Base-by-base conservation (phyloP, 2,888 invertebrate genomes). In the Drosophila robusta region DNA sequence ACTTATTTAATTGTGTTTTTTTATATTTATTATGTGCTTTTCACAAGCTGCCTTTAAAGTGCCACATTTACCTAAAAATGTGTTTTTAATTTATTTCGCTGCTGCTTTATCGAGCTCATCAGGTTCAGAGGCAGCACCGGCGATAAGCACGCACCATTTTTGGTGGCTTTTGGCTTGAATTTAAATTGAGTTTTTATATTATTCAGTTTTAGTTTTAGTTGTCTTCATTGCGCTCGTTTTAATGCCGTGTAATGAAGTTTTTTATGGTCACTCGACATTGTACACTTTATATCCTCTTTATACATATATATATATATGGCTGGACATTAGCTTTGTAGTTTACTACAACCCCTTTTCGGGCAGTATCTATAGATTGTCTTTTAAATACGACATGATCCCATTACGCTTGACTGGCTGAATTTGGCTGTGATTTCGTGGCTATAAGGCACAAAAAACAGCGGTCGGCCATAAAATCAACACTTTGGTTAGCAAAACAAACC, bases 11-110 rank as follows among this genome's bases (percentile, higher is more conserved):
- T 85, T 87, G 84, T 85, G 70, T 68, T 78, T 89, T 75, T 74
- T 75, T 74, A 87, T 85, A 88, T 88, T 89, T 88, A 86, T 89
- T 88, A 74, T 82, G 74, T 89, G 86, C 70, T 87, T 75, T 85
- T 67, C 78, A 75, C 71, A 61, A 75, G 71, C 69, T 82, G 72
- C 66, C 75, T 88, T 82, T 78, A 80, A 88, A 89, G 88, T 80
- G 80, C 71, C 77, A 86, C 90, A 85, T 89, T 88, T 90, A 77
- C 77, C 80, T 77, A 78, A 86, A 89, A 90, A 89, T 90, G 88
- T 89, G 75, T 89, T 90, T 88, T 86, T 88, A 90, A 88, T 90
- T 88, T 89, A 89, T 89, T 90, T 89, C 45, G 72, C 78, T 61
- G 85, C 66, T 66, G 77, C 78, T 80, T 78, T 88, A 86, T 81